Percentiles rank a stretch among this genome's conserved stretches.
Conservation (phyloP, 2,113 vertebrate genomes). For the Crotalus horridus region DNA sequence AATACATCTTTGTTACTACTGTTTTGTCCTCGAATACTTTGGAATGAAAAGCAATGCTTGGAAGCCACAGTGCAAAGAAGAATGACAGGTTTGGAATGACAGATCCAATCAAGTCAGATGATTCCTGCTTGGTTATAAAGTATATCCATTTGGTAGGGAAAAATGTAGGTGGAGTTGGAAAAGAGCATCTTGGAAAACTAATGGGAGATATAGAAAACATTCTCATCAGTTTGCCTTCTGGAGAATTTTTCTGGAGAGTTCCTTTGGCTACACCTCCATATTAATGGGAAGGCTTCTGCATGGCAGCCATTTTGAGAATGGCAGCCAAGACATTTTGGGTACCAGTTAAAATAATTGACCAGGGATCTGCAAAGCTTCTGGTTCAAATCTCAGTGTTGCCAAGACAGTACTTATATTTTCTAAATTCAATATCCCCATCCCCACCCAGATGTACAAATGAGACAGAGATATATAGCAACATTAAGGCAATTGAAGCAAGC, state of each 20-base stretch:
- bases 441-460: not conserved
- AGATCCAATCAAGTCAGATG: not conserved
- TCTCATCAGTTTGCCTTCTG: not conserved
- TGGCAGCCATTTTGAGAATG: not conserved
- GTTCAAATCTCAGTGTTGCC: not conserved
- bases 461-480: not conserved
- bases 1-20: not conserved
- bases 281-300: not conserved
- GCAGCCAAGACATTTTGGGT: not conserved
- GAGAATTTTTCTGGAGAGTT: no score
- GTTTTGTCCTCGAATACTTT: not conserved
- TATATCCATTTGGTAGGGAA: not conserved
- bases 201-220: not conserved
- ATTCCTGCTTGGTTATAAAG: not conserved
- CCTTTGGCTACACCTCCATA: not conserved
- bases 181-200: not conserved
- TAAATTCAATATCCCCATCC: not conserved
- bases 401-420: not conserved
- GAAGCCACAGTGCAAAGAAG: not conserved
- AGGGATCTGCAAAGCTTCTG: not conserved
- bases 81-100: not conserved
- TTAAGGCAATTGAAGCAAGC: not conserved
- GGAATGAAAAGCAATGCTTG: not conserved
- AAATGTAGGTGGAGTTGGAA: not conserved
- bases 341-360: not conserved